A percentile compares a stretch with the other conserved stretches of the same genome.
These are phyloP conservation scores for Azemiops feae DNA, from an alignment of 2,113 vertebrate species.

Conservation along the genomic window DNA sequence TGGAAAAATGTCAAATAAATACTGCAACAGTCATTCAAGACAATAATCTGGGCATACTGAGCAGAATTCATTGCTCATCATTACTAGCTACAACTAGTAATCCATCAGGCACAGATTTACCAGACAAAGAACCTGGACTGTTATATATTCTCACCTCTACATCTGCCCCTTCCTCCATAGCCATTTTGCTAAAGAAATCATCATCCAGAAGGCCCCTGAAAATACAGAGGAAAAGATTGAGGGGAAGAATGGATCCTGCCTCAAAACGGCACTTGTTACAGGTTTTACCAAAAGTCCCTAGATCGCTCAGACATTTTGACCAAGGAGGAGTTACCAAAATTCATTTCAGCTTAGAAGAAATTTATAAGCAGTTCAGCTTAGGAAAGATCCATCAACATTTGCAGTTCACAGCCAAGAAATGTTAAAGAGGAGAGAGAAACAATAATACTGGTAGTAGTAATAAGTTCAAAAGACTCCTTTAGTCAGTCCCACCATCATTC, in stretches of 20 bases:
- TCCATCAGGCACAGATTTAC: background rate
- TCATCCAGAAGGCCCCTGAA: constrained; percentile 71
- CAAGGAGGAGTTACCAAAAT: background rate
- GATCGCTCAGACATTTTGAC: background rate
- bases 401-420: background rate
- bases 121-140: background rate
- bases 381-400: background rate
- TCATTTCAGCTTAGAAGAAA: background rate
- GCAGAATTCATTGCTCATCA: background rate
- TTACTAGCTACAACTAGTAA: background rate
- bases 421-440: background rate
- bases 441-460: background rate
- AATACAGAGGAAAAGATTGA: background rate
- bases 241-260: background rate
- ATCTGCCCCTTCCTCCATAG: constrained; percentile 59
- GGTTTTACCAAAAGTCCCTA: background rate
- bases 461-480: background rate
- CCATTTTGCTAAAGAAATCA: constrained; percentile 70
- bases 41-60: background rate
- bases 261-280: background rate
- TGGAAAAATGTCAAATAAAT: background rate
- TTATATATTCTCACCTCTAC: constrained; percentile 63
- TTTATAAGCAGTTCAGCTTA: background rate
- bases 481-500: background rate
- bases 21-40: background rate